Evolutionary conservation across 2,888 invertebrate species (phyloP), one percentile per base, ranked within the genome.

Genomic region (Dendrolimus pini): DNA sequence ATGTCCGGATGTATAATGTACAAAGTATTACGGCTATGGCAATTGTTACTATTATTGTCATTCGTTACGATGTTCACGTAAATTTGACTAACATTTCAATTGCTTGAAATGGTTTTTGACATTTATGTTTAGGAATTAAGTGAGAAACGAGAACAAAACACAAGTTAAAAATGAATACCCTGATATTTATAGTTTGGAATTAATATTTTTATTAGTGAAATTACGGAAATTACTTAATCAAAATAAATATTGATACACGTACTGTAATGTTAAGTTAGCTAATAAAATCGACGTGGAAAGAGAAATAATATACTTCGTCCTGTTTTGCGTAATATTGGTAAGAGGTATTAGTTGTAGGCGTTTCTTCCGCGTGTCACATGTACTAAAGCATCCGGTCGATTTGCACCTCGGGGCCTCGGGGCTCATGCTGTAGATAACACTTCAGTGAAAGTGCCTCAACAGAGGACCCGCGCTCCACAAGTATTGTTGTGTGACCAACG

Each of bases 401-500:
- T n/a, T 9, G 30, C 10, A 41, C 8, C 41, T 54, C n/a, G 60
- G 60, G 56, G 64, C 67, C 60, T 58, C 65, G 62, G 67, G 70
- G 60, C 68, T 65, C 65, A 60, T 64, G 67, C 66, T 67, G 71
- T 71, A 74, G 76, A 75, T 75, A 78, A 77, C 75, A 72, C 64
- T 65, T 52, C 72, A 80, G 84, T 78, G 83, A 84, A 85, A 84
- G 85, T 82, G 65, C 70, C 66, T 60, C 59, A 62, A 58, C 58
- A 66, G 70, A 70, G 69, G 73, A 75, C 74, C 71, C 68, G 65
- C 60, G 64, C 65, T 71, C 66, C 67, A 66, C 70, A 67, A 66
- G 73, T 78, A 82, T 79, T 78, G 79, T 82, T 80, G 72, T 77
- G 65, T 73, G 78, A 77, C 74, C 72, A 71, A 74, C 68, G 83